phyloP scores from a whole-genome alignment of 92 coral and sea anemone species.

The Metridium senile region DNA sequence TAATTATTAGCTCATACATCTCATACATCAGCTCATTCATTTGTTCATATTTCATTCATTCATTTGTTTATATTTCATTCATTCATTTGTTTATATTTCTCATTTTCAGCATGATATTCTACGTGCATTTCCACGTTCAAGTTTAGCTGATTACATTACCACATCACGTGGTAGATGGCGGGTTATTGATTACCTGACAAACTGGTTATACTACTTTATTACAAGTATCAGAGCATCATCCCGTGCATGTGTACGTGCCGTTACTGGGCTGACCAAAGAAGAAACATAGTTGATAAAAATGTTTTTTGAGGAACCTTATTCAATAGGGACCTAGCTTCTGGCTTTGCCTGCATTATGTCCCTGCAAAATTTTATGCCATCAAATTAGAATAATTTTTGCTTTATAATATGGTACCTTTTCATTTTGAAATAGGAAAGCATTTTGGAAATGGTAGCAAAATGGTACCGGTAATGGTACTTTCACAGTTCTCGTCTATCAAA shows the following conservation, averaged over 20 bases:
- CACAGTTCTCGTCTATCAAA: too few relatives aligned
- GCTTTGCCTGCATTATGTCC: too few relatives aligned
- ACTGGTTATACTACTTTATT: constrained; percentile 34
- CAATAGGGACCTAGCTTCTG: too few relatives aligned
- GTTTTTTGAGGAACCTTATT: too few relatives aligned
- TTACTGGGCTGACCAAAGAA: constrained; percentile 9
- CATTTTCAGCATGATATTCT: constrained; percentile 52
- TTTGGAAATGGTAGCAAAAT: too few relatives aligned
- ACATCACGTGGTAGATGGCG: constrained; percentile 54
- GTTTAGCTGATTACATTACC: constrained; percentile 45
- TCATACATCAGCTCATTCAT: not conserved
- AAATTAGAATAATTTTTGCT: too few relatives aligned
- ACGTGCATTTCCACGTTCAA: constrained; percentile 57
- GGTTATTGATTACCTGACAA: constrained; percentile 34
- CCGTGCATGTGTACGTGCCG: constrained; percentile 16
- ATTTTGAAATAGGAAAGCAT: too few relatives aligned
- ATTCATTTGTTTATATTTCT: not conserved
- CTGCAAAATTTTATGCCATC: too few relatives aligned
- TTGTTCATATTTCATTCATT: not conserved
- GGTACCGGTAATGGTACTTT: too few relatives aligned
- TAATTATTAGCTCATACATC: not conserved
- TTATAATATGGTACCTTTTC: too few relatives aligned
- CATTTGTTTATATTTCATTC: not conserved
- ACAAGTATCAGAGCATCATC: constrained; percentile 31
- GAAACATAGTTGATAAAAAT: not conserved